Conservation (phyloP, 2,888 invertebrate genomes). For the Calliopum simillimum region DNA sequence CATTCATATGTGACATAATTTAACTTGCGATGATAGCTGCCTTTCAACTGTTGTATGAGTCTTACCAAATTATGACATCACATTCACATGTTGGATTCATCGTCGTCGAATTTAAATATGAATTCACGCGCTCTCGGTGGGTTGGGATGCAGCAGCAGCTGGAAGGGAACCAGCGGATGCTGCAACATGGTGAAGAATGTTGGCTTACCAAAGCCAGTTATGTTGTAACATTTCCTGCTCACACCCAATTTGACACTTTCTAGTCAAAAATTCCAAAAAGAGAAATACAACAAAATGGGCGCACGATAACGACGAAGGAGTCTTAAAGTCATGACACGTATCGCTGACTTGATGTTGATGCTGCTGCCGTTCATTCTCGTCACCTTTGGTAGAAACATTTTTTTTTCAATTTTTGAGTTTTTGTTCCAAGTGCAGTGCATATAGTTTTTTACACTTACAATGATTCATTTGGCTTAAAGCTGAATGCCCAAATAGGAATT, state of each 20-base stretch:
- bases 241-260: slow-evolving; percentile 2
- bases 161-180: not conserved
- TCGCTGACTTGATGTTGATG: slow-evolving; percentile 5
- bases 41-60: slow-evolving; percentile 30
- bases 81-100: slow-evolving; percentile 13
- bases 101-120: slow-evolving; percentile 26
- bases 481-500: too few relatives aligned
- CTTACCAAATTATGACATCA: slow-evolving; percentile 26
- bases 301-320: not conserved
- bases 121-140: not conserved
- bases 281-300: not conserved
- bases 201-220: too few relatives aligned
- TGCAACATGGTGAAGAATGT: too few relatives aligned
- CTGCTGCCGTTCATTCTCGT: too few relatives aligned
- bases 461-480: too few relatives aligned
- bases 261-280: not conserved
- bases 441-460: too few relatives aligned
- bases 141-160: not conserved
- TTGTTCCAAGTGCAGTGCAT: too few relatives aligned
- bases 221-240: not conserved
- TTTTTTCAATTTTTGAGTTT: too few relatives aligned
- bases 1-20: slow-evolving; percentile 9
- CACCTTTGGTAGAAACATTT: too few relatives aligned
- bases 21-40: slow-evolving; percentile 29
- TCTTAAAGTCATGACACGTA: slow-evolving; percentile 15